Base-by-base conservation (phyloP, 2,797 vertebrate species). In the Sebastes matsubarae region DNA sequence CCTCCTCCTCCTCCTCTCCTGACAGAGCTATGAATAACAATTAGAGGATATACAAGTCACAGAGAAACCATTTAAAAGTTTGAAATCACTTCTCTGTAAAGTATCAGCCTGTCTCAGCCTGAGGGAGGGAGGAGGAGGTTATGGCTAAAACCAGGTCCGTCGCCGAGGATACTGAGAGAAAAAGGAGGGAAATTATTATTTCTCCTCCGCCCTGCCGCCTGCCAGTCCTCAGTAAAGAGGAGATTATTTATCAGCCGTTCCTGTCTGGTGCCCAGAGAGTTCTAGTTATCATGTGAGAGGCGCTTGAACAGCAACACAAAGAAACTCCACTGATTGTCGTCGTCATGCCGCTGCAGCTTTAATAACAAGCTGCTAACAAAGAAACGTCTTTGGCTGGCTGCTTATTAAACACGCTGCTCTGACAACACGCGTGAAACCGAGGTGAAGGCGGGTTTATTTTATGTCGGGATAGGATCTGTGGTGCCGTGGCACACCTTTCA, bases 1-100 rank as follows among this genome's bases (percentile, higher is more conserved):
- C 57, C 68, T 76, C 64, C 78, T 72, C 77, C 65, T 88, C 86
- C 83, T 80, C 84, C 76, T 82, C 82, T 79, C 86, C 85, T 83
- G 89, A 92, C 87, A 88, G 88, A 91, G 85, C 91, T 92, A 93
- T 94, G 92, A 95, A 95, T 95, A 95, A 92, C 93, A 94, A 95
- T 96, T 93, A 95, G 92, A 90, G 78, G 87, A 94, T 90, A 91
- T 94, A 90, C 91, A 92, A 92, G 87, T 92, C 88, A 90, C 87
- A 91, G 83, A 87, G 89, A 91, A 92, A 90, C 91, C 90, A 81
- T 93, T 94, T 94, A 90, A 93, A 93, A 94, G 89, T 93, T 93
- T 89, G 80, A 93, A 93, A 94, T 93, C 89, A 86, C 89, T 92
- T 92, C 80, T 88, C 75, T 81, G 84, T 86, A 85, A 87, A 91